Evolutionary conservation across 2,113 vertebrate genomes (phyloP), one percentile per base, ranked within the genome.

Genomic region (Crocuta crocuta): DNA sequence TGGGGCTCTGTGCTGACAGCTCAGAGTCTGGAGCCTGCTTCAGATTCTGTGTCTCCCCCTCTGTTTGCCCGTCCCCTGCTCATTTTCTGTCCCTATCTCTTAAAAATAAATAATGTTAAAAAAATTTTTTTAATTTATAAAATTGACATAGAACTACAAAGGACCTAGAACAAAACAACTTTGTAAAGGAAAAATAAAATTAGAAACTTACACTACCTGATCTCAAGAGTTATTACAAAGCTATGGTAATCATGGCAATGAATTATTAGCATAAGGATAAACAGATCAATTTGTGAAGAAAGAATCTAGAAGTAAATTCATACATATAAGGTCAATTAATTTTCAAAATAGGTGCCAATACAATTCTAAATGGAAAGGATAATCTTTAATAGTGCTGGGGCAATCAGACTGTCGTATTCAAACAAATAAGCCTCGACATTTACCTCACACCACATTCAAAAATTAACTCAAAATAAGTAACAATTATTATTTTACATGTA

Each of bases 141-240:
- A 96, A 74, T 86, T 65, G 66, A 87, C 55, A 68, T 61, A 31
- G 35, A 76, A 92, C 83, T 71, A 55, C 6, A 50, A 93, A 91
- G 26, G 11, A 81, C 5, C 24, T 93, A 78, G 58, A 88, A 71
- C 21, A 96, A 79, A 85, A 86, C 31, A 35, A 58, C 53, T 83
- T 50, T 68, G 65, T 68, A 95, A 95, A 92, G 68, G 10, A 92
- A 92, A 92, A 89, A n/a, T 2, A 66, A 86, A 90, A 85, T 61
- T 53, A 17, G 24, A 80, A 7, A 9, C 4, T 63, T 76, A 76
- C 0, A 80, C 31, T 23, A 74, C 33, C 7, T 86, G 89, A 95
- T 31, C 90, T 68, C 66, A 80, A 74, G 39, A 78, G 45, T 90
- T 89, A 85, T 15, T 87, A 86, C 45, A 89, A 93, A 89, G 65